Conservation (phyloP, 2,888 invertebrate species). For the Chelonus formosanus region DNA sequence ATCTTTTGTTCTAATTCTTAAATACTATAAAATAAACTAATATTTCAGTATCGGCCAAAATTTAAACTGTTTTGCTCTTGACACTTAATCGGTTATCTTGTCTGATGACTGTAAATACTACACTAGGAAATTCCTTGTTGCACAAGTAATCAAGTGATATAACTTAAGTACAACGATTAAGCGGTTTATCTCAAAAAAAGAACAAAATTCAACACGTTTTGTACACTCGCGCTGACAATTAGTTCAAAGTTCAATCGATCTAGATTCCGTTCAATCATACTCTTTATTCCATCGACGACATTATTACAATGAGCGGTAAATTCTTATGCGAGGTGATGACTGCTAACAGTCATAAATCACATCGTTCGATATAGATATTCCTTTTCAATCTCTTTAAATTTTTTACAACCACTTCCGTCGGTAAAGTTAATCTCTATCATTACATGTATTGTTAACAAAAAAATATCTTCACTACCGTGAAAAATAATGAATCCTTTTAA, state of each 20-base stretch:
- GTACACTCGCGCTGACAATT: slow-evolving; percentile 34
- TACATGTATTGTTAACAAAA: too few relatives aligned
- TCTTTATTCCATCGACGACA: slow-evolving; percentile 47
- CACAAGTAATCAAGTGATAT: background rate
- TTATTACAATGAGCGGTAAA: background rate
- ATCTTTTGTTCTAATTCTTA: too few relatives aligned
- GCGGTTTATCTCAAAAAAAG: slow-evolving; percentile 36
- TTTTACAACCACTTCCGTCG: too few relatives aligned
- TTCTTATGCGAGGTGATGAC: background rate
- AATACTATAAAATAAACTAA: too few relatives aligned
- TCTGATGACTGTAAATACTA: background rate
- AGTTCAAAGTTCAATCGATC: slow-evolving; percentile 55
- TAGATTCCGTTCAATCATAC: slow-evolving; percentile 51
- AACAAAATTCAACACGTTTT: slow-evolving; percentile 33
- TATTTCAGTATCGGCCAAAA: too few relatives aligned
- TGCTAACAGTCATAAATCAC: background rate
- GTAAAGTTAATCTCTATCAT: too few relatives aligned
- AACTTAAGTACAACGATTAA: slow-evolving; percentile 4
- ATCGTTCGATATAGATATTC: too few relatives aligned
- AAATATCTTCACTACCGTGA: too few relatives aligned
- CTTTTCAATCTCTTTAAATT: too few relatives aligned
- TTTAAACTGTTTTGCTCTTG: too few relatives aligned
- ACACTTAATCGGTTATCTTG: too few relatives aligned
- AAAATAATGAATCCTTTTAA: too few relatives aligned
- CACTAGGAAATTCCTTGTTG: background rate